phyloP scores from a whole-genome alignment of 2,888 invertebrate genomes.

The Stegophylla sp. region DNA sequence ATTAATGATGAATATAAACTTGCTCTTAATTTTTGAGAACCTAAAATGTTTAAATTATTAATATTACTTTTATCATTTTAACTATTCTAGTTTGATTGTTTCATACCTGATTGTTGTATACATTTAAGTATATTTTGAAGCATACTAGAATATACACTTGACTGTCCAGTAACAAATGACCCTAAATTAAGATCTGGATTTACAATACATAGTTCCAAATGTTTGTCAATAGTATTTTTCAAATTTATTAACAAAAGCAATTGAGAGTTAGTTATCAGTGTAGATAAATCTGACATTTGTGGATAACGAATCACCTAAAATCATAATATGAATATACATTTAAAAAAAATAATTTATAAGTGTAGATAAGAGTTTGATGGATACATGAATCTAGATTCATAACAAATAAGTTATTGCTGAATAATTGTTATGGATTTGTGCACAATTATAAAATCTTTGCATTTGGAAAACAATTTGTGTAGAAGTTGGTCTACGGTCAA shows the following conservation, averaged over 20 bases:
- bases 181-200: slow-evolving; percentile 50
- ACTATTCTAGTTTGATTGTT: no score
- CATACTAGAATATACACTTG: slow-evolving; percentile 51
- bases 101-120: slow-evolving; percentile 50
- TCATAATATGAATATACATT: not conserved
- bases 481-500: no score
- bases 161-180: slow-evolving; percentile 55
- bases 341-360: no score
- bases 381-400: no score
- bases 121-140: slow-evolving; percentile 57
- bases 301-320: slow-evolving; percentile 55
- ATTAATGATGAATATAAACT: slow-evolving; percentile 54
- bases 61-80: no score
- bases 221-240: slow-evolving; percentile 54
- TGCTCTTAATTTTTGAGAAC: slow-evolving; percentile 53
- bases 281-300: slow-evolving; percentile 54
- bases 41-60: not conserved
- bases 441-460: no score
- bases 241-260: slow-evolving; percentile 52
- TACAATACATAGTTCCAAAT: slow-evolving; percentile 33
- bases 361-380: no score
- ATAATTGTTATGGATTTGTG: no score
- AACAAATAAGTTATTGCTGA: no score
- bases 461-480: no score
- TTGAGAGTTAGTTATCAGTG: slow-evolving; percentile 52